A percentile compares a stretch with the other conserved stretches of the same genome.
Conservation (phyloP, 2,113 vertebrate species). For the Oryzias woworae region DNA sequence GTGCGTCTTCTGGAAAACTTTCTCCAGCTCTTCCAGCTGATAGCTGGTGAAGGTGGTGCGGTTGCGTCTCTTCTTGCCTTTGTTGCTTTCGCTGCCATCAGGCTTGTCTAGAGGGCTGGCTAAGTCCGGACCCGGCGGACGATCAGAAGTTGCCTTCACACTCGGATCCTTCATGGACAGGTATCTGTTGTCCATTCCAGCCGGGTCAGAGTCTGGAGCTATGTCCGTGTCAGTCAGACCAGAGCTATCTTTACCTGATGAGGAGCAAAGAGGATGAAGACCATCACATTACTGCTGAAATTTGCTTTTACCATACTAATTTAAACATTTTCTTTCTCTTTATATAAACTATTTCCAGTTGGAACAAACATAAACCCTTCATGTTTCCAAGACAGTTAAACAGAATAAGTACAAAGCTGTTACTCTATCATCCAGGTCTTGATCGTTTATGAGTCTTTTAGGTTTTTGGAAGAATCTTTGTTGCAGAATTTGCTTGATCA, state of each 20-base stretch:
- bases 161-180: constrained; percentile 78
- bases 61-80: constrained; percentile 96
- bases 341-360: too few relatives aligned
- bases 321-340: too few relatives aligned
- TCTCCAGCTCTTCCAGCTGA: constrained; percentile 98
- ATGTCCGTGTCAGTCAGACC: constrained; percentile 86
- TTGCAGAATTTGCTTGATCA: constrained; percentile 42
- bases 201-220: constrained; percentile 82
- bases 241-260: constrained; percentile 87
- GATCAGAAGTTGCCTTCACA: constrained; percentile 80
- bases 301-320: too few relatives aligned
- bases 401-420: too few relatives aligned
- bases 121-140: constrained; percentile 83
- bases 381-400: too few relatives aligned
- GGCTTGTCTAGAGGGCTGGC: constrained; percentile 87
- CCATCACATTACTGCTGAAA: background rate
- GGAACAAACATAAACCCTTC: too few relatives aligned
- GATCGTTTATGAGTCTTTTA: background rate
- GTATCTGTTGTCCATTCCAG: constrained; percentile 94
- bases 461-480: constrained; percentile 32
- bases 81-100: constrained; percentile 91
- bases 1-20: constrained; percentile 99
- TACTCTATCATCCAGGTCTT: too few relatives aligned
- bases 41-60: constrained; percentile 99
- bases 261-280: constrained; percentile 7